Conservation (phyloP, 2,888 invertebrate species). For the Oligia latruncula region DNA sequence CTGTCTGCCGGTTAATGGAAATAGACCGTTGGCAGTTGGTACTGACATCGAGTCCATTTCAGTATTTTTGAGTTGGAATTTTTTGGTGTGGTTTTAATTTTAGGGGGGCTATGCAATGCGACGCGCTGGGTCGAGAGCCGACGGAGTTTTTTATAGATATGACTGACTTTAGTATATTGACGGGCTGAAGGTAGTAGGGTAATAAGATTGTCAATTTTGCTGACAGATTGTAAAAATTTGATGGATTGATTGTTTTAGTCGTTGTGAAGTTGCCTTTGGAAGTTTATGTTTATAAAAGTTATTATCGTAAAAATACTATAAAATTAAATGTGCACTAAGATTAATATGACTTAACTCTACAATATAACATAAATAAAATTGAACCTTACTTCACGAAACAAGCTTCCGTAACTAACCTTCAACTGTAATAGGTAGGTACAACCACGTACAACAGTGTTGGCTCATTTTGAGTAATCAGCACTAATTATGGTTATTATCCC, state of each 20-base stretch:
- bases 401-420: slow-evolving; percentile 4
- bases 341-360: background rate
- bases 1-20: slow-evolving; percentile 80
- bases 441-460: slow-evolving; percentile 40
- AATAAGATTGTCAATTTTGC: background rate
- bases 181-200: background rate
- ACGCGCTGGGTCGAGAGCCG: too few relatives aligned
- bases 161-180: too few relatives aligned
- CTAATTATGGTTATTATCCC: slow-evolving; percentile 65
- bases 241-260: too few relatives aligned
- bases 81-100: slow-evolving; percentile 33
- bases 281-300: background rate
- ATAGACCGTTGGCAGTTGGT: slow-evolving; percentile 71
- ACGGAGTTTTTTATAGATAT: too few relatives aligned
- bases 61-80: slow-evolving; percentile 51
- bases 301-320: background rate
- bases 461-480: slow-evolving; percentile 63
- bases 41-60: slow-evolving; percentile 58
- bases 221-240: background rate
- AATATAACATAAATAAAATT: background rate
- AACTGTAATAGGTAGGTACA: slow-evolving; percentile 45
- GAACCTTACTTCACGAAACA: background rate
- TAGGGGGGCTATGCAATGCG: too few relatives aligned
- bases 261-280: background rate
- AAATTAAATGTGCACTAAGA: background rate